Percentiles rank a stretch among this genome's conserved stretches.
Evolutionary conservation across 2,113 vertebrate species (phyloP).

Genomic region (Oncorhynchus keta): DNA sequence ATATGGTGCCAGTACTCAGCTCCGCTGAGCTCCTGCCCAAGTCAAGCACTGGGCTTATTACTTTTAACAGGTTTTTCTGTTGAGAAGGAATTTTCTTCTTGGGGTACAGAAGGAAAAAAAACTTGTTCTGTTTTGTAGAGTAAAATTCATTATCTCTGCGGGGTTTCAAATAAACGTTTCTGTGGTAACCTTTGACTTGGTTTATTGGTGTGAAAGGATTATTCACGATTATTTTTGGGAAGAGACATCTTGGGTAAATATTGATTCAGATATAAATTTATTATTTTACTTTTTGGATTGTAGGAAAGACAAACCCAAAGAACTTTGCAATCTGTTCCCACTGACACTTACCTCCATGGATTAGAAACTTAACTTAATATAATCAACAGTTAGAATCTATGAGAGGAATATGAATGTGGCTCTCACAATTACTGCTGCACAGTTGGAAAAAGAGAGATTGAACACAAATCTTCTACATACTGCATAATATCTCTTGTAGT

Average conservation of each 20-base stretch:
- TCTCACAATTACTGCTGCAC: background rate
- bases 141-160: background rate
- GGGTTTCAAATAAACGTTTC: background rate
- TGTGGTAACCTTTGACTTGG: background rate
- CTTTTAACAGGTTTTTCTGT: background rate
- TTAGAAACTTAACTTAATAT: constrained; percentile 13
- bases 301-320: constrained; percentile 16
- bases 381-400: constrained; percentile 2
- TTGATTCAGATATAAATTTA: constrained; percentile 33
- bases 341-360: constrained; percentile 7
- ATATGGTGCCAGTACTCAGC: too few relatives aligned
- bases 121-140: background rate
- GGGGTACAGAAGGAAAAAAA: background rate
- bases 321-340: background rate
- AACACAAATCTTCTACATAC: constrained; percentile 32
- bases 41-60: background rate
- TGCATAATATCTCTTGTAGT: constrained; percentile 25
- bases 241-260: constrained; percentile 22
- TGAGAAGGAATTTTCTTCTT: background rate
- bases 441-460: background rate
- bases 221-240: background rate
- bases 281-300: constrained; percentile 25
- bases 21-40: too few relatives aligned
- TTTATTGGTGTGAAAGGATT: constrained; percentile 1
- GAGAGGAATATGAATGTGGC: background rate